Evolutionary conservation across 2,113 vertebrate genomes (phyloP).

Genomic region (Myanophis thanlyinensis): DNA sequence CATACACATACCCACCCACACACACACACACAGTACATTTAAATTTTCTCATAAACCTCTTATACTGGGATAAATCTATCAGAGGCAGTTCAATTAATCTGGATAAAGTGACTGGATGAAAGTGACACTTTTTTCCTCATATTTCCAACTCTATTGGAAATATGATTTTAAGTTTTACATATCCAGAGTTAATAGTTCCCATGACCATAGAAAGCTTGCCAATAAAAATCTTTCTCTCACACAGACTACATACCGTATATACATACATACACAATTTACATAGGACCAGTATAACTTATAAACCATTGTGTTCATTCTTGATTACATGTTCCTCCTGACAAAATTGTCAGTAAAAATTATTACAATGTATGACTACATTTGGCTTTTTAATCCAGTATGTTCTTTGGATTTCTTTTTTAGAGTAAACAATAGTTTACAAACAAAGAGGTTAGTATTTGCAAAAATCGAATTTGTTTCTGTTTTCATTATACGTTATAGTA

Average conservation of each 20-base stretch:
- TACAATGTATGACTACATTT: background rate
- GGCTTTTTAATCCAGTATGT: constrained; percentile 22
- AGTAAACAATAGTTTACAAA: constrained; percentile 32
- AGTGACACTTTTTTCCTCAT: background rate
- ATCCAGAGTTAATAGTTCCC: constrained; percentile 27
- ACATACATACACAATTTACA: background rate
- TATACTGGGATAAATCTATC: background rate
- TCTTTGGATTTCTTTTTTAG: constrained; percentile 30
- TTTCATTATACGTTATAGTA: constrained; percentile 16
- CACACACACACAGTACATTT: background rate
- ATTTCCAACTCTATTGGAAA: background rate
- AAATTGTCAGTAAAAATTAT: constrained; percentile 25
- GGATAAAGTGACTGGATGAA: background rate
- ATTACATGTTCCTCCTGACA: background rate
- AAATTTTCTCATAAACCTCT: background rate
- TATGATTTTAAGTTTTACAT: background rate
- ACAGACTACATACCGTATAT: background rate
- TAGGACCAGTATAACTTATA: background rate
- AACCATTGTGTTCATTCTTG: background rate
- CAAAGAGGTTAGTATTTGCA: constrained; percentile 36
- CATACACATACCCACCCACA: background rate
- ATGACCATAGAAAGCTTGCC: constrained; percentile 51
- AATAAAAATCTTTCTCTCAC: background rate
- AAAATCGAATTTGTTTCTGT: constrained; percentile 35
- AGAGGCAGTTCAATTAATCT: background rate